Base-by-base conservation (phyloP, 2,888 invertebrate species). In the Cephus runcator region DNA sequence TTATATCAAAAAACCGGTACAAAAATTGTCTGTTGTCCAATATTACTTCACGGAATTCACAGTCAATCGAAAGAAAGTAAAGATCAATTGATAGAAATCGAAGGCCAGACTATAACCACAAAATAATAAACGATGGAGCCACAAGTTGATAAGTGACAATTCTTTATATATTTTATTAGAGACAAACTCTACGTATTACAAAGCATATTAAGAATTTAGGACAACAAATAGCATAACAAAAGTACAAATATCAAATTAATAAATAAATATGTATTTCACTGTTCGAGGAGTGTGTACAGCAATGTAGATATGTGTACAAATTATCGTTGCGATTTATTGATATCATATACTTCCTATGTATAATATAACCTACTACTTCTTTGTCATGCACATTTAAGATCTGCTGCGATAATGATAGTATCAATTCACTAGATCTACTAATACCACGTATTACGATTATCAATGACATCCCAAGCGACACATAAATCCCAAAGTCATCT, bases 241-340 rank as follows among this genome's bases (percentile, higher is more conserved):
- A 56, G 2, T 56, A 23, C 1, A 23, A 15, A 56, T 56, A 23
- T 56, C 23, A 30, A 71, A 12, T 71, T 71, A 71, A 71, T 33
- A 71, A 71, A 71, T 71, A 71, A 30, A 71, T 71, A 71, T 71
- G 71, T 30, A 71, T 71, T 71, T 71, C 71, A 30, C 71, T 23
- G 12, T 2, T 30, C 30, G 31, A 31, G 33, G 30, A 30, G 30
- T 33, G 30, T 71, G 12, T 71, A 71, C 31, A 71, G 11, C 31
- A 71, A n/a, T 33, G 33, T 31, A 30, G 30, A 71, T 71, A 31
- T 12, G 71, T 2, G 71, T 71, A 71, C 30, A 71, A 71, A 33
- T 71, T 33, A 71, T 33, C 9, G 4, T 71, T 15, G 12, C 33
- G 30, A 71, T 11, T 56, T 56, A 23, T 56, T 15, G 23, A 23